Evolutionary conservation across 2,113 vertebrate genomes (phyloP).

Genomic region (Pelmatolapia mariae): DNA sequence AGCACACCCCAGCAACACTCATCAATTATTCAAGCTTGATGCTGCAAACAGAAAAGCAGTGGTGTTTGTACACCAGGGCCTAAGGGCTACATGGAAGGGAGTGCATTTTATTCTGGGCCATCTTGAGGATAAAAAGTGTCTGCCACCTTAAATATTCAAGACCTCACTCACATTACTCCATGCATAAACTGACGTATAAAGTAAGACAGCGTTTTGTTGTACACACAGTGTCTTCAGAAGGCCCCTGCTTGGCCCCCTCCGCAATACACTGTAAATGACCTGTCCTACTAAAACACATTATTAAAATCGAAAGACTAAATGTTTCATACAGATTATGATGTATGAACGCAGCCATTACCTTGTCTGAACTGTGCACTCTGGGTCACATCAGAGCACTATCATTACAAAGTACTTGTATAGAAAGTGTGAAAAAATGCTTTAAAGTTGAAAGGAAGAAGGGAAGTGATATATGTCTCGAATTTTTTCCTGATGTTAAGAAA

Average conservation of each 20-base stretch:
- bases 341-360: neutral
- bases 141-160: neutral
- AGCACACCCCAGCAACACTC: neutral
- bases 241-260: neutral
- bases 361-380: neutral
- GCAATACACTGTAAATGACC: neutral
- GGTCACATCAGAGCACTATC: neutral
- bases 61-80: neutral
- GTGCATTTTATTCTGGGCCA: neutral
- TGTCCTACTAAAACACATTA: neutral
- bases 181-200: neutral
- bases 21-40: slow-evolving; percentile 33
- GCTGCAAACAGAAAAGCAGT: slow-evolving; percentile 2
- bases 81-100: neutral
- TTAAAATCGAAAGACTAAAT: neutral
- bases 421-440: neutral
- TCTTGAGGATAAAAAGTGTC: neutral
- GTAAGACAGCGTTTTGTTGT: accelerated
- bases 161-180: neutral
- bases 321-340: neutral
- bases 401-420: neutral
- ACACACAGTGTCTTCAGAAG: neutral
- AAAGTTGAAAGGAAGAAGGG: neutral
- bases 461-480: neutral
- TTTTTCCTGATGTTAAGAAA: neutral